Base-by-base conservation (phyloP, 1,140 invertebrate genomes). In the Aphidius gifuensis region DNA sequence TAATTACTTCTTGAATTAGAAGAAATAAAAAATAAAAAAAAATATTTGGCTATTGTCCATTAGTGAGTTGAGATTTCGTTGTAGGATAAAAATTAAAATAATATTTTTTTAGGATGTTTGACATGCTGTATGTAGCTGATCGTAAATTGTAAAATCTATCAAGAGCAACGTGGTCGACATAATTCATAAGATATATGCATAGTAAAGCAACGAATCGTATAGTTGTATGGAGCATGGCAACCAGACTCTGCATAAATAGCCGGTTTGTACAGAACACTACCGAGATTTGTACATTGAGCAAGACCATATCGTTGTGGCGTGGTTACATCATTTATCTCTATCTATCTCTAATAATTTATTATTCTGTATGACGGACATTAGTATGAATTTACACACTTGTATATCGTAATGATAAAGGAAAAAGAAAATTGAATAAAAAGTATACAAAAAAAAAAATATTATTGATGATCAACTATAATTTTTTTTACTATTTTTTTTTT, bases 81-180 rank as follows among this genome's bases (percentile, higher is more conserved):
- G 1, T 32, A 32, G 1, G 23, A 32, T 32, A 32, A n/a, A n/a
- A n/a, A n/a, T n/a, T n/a, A n/a, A 49, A 21, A 49, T 11, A 6
- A 16, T 21, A 3, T 44, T 44, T 44, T 44, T 44, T 44, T 44
- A 5, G 42, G 46, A 40, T 43, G 43, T 51, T 58, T 57, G 60
- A 62, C 49, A 50, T 56, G 60, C 42, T 51, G 49, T n/a, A 65
- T 64, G 61, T 63, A 69, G 53, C 61, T 48, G 70, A 74, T 78
- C 78, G 75, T 81, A 81, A 80, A 81, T 81, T 79, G 75, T 78
- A 77, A 81, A 81, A 81, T 81, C 79, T 81, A 81, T 81, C 79
- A 81, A 79, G 78, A 80, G 73, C 79, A 81, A 78, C 76, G 76
- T 72, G 74, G 73, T 76, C 74, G 73, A 77, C 79, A 81, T 81